These are phyloP conservation scores for Galleria mellonella DNA, from an alignment of 1,140 invertebrate species.

Conservation along the genomic window DNA sequence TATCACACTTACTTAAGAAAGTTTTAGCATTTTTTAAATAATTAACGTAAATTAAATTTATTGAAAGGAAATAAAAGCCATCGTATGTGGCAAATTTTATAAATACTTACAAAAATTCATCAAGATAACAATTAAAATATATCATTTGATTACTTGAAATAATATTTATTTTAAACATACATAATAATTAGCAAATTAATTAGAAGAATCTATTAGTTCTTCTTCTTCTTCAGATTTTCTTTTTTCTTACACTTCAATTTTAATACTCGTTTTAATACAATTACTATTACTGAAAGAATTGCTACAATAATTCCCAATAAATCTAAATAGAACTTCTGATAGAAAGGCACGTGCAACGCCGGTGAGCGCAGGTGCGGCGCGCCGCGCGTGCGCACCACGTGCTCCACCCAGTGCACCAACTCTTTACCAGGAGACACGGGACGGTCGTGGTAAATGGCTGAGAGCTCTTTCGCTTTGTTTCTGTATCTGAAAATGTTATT, in stretches of 20 bases:
- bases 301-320: slow-evolving; percentile 5
- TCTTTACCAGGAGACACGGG: slow-evolving; percentile 27
- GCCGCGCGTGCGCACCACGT: slow-evolving; percentile 34
- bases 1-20: too few species aligned
- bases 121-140: too few species aligned
- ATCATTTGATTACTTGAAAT: too few species aligned
- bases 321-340: slow-evolving; percentile 41
- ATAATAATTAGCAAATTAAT: too few species aligned
- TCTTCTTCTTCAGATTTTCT: not conserved
- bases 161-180: too few species aligned
- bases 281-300: not conserved
- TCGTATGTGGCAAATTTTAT: too few species aligned
- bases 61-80: too few species aligned
- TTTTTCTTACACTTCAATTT: not conserved
- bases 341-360: slow-evolving; percentile 29
- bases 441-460: slow-evolving; percentile 37
- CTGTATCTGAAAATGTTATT: slow-evolving; percentile 15
- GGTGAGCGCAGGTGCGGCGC: slow-evolving; percentile 34
- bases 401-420: slow-evolving; percentile 40
- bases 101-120: too few species aligned
- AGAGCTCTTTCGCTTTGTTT: slow-evolving; percentile 25
- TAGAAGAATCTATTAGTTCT: too few species aligned
- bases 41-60: too few species aligned
- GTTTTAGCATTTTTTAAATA: too few species aligned
- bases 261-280: not conserved